phyloP scores from a whole-genome alignment of 2,888 invertebrate genomes.

The Drosophila mercatorum region DNA sequence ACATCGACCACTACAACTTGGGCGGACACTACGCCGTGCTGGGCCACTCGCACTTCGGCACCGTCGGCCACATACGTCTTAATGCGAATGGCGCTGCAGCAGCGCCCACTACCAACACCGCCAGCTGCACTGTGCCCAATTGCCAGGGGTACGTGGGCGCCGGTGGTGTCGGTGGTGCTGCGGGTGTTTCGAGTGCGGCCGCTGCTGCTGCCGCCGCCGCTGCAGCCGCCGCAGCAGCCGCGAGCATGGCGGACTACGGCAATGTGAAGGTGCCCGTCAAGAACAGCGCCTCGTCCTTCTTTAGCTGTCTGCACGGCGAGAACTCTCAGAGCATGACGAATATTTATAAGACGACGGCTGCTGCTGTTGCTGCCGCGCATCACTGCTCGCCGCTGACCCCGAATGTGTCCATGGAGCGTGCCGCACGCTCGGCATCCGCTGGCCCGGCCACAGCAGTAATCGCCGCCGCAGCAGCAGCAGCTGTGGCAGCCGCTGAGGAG shows the following conservation, averaged over 20 bases:
- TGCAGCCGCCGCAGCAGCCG: conserved; percentile 31
- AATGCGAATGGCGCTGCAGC: conserved; percentile 76
- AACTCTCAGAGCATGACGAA: conserved; percentile 85
- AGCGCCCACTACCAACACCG: conserved; percentile 18
- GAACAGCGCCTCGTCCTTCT: conserved; percentile 84
- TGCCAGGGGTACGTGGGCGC: conserved; percentile 64
- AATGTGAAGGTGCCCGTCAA: conserved; percentile 79
- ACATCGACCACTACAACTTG: conserved; percentile 86
- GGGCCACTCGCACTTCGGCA: conserved; percentile 85
- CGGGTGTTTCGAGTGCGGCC: conserved; percentile 11
- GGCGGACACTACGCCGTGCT: conserved; percentile 85
- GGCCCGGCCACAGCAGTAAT: conserved; percentile 63
- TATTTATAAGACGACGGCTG: conserved; percentile 81
- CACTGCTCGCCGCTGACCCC: conserved; percentile 60
- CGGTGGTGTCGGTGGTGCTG: conserved; percentile 14
- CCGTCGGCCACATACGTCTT: conserved; percentile 84
- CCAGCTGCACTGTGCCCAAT: conserved; percentile 59
- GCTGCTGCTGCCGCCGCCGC: conserved; percentile 19
- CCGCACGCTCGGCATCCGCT: conserved; percentile 76
- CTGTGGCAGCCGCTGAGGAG: conserved; percentile 38
- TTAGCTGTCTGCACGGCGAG: conserved; percentile 84
- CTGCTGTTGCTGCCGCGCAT: conserved; percentile 52
- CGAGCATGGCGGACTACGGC: conserved; percentile 48
- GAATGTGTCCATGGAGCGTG: conserved; percentile 78
- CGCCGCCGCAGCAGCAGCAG: conserved; percentile 39